Conservation (phyloP, 2,888 invertebrate species). For the Ferrisia virgata region DNA sequence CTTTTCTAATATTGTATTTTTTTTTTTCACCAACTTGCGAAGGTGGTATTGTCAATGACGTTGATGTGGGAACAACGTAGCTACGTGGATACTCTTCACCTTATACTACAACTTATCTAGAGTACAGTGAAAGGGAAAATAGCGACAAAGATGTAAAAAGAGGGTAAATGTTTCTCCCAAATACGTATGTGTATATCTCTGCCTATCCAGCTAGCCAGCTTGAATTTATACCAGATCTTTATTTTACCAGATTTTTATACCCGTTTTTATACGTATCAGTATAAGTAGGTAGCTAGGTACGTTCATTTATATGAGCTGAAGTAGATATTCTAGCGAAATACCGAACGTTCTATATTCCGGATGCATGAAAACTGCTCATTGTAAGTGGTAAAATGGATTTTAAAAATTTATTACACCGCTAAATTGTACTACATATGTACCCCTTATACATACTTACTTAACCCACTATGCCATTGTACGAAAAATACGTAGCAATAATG, state of each 20-base stretch:
- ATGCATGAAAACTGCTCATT: not conserved
- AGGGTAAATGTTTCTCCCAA: not conserved
- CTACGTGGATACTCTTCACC: not conserved
- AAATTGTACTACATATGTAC: not conserved
- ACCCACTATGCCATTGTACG: too few relatives aligned
- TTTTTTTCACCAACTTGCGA: not conserved
- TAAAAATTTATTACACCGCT: not conserved
- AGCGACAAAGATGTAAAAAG: not conserved
- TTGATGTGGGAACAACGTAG: not conserved
- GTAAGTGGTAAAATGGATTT: constrained; percentile 10
- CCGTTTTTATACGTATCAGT: not conserved
- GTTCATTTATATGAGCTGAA: too few relatives aligned
- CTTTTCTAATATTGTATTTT: not conserved
- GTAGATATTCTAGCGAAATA: not conserved
- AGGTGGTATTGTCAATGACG: not conserved
- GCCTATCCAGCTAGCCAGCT: not conserved
- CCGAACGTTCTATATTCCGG: not conserved
- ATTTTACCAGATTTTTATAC: not conserved
- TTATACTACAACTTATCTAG: not conserved
- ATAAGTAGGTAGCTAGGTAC: not conserved
- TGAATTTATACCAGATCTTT: not conserved
- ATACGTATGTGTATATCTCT: too few relatives aligned
- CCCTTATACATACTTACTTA: too few relatives aligned
- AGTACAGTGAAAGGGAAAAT: not conserved
- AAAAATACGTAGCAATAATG: too few relatives aligned